phyloP scores from a whole-genome alignment of 2,797 vertebrate genomes.

The Chromobotia macracanthus region DNA sequence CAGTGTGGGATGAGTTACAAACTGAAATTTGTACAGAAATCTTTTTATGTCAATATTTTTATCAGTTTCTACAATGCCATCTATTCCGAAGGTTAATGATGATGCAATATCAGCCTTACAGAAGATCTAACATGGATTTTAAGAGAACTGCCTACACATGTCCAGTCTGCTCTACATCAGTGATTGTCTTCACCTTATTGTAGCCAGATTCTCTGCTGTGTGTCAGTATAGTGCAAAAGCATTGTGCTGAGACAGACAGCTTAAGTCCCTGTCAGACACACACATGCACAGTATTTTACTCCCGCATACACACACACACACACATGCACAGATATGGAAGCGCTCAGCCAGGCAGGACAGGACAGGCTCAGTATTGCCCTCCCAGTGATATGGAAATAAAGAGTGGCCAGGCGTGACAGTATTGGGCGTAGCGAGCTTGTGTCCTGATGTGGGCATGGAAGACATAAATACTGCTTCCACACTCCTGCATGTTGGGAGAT shows the following conservation, averaged over 20 bases:
- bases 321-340: background rate
- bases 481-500: slow-evolving; percentile 1
- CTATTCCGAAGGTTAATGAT: slow-evolving; percentile 8
- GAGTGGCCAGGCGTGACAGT: slow-evolving; percentile 60
- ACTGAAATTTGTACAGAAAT: background rate
- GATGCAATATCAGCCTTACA: slow-evolving; percentile 17
- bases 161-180: background rate
- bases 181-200: slow-evolving; percentile 34
- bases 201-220: slow-evolving; percentile 29
- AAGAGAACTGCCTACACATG: background rate
- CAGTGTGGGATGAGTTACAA: too few relatives aligned
- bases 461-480: slow-evolving; percentile 64
- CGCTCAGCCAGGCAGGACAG: slow-evolving; percentile 20
- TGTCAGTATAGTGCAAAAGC: slow-evolving; percentile 34
- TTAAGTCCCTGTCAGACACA: slow-evolving; percentile 54
- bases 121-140: background rate
- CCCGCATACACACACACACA: slow-evolving; percentile 18
- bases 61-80: background rate
- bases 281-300: slow-evolving; percentile 18
- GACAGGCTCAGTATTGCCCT: slow-evolving; percentile 66
- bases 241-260: slow-evolving; percentile 44
- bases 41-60: background rate
- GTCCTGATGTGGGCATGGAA: slow-evolving; percentile 53
- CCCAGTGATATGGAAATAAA: slow-evolving; percentile 64
- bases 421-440: slow-evolving; percentile 55